Base-by-base conservation (phyloP, 2,888 invertebrate species). In the Erebia palarica region DNA sequence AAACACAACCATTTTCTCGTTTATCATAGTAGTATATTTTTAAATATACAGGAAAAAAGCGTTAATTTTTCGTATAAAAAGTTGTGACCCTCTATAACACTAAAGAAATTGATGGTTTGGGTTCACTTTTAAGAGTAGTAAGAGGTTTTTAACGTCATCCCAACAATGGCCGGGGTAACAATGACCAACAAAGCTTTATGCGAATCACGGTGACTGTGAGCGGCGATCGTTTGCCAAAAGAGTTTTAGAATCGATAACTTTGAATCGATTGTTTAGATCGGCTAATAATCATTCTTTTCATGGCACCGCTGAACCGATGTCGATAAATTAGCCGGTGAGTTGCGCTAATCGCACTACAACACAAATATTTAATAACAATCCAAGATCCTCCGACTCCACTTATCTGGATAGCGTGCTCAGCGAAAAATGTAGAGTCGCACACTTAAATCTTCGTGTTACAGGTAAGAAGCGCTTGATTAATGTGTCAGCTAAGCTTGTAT, bases 351-450 rank as follows among this genome's bases (percentile, higher is more conserved):
- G 91, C 85, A 84, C 84, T 86, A 87, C 92, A 89, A 93, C 92
- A 93, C 93, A 93, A 93, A 93, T 93, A 93, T 93, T 93, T 93
- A 93, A 93, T 92, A 92, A 92, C 90, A 92, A 92, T 92, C 89
- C 89, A 81, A 89, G 90, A 88, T 89, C 87, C 86, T 85, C 85
- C 82, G 84, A 89, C 88, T 88, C 93, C 92, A 92, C 92, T 93
- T 92, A 93, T 90, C 90, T 90, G 90, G 85, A 86, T 85, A 86
- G 83, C 80, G 77, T 75, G 84, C 77, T 84, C 80, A 83, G 68
- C 1, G 72, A 73, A 70, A 69, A 53, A 14, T 1, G 65, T 86
- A 66, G 88, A 90, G 88, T 78, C 68, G 81, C 36, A 10, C 8
- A 13, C 36, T 36, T 36, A 36, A 36, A 36, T 36, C 7, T 7